Percentiles rank a stretch among this genome's conserved stretches.
phyloP scores from a whole-genome alignment of 2,888 invertebrate species.

The Hedya salicella region DNA sequence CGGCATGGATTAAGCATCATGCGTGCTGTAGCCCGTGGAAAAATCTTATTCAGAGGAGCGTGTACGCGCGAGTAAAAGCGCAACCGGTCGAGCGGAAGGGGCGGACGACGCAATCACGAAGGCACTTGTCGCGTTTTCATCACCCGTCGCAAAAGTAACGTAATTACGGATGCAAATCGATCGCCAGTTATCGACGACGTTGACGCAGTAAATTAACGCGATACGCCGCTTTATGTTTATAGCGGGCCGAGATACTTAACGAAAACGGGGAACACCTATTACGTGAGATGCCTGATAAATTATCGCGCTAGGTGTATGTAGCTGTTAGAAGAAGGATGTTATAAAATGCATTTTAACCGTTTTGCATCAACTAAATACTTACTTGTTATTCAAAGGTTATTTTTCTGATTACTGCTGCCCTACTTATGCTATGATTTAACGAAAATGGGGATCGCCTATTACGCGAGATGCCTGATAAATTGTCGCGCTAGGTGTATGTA shows the following conservation, averaged over 20 bases:
- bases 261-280: constrained; percentile 57
- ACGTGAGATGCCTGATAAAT: constrained; percentile 37
- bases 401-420: too few relatives aligned
- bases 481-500: constrained; percentile 33
- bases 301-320: constrained; percentile 34
- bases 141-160: constrained; percentile 82
- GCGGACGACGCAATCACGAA: constrained; percentile 75
- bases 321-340: too few relatives aligned
- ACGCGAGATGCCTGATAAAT: constrained; percentile 37
- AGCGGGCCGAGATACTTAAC: constrained; percentile 70
- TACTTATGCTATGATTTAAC: too few relatives aligned
- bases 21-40: background rate
- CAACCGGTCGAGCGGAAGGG: constrained; percentile 78
- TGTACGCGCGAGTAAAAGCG: constrained; percentile 62
- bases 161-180: constrained; percentile 85
- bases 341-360: too few relatives aligned
- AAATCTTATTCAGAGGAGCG: background rate
- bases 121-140: constrained; percentile 82
- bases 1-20: background rate
- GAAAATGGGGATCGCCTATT: constrained; percentile 57
- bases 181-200: constrained; percentile 80
- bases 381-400: too few relatives aligned
- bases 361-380: too few relatives aligned
- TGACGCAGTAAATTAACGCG: constrained; percentile 81
- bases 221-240: constrained; percentile 78